These are phyloP conservation scores for Drosophila equinoxialis DNA, from an alignment of 1,140 invertebrate genomes.

Conservation along the genomic window DNA sequence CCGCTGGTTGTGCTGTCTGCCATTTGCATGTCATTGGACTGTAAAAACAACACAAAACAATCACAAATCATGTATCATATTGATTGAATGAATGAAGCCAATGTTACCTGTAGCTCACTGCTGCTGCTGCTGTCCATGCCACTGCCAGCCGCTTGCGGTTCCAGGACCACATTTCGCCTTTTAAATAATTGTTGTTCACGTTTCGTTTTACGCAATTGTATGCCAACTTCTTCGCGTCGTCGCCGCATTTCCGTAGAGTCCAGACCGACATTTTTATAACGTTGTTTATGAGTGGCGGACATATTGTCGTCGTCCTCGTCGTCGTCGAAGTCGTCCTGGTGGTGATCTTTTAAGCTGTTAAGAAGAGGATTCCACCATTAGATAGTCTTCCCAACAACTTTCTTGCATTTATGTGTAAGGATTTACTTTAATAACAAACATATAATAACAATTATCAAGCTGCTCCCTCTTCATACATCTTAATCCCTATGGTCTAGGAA, in stretches of 20 bases:
- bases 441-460: no score
- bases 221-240: slow-evolving; percentile 97
- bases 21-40: slow-evolving; percentile 68
- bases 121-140: slow-evolving; percentile 54
- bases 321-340: slow-evolving; percentile 21
- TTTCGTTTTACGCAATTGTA: slow-evolving; percentile 97
- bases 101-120: slow-evolving; percentile 53
- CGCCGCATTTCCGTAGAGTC: slow-evolving; percentile 96
- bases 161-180: slow-evolving; percentile 91
- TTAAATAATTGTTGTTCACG: slow-evolving; percentile 96
- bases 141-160: slow-evolving; percentile 26
- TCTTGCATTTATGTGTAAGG: no score
- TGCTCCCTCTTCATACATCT: no score
- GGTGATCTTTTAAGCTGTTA: slow-evolving; percentile 8
- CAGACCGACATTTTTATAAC: slow-evolving; percentile 97
- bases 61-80: not conserved
- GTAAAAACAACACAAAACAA: not conserved
- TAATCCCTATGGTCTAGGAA: no score
- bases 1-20: slow-evolving; percentile 54
- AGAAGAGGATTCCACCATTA: not conserved
- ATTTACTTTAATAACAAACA: no score
- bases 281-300: slow-evolving; percentile 94
- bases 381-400: not conserved
- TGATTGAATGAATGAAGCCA: no score
- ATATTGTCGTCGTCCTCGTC: slow-evolving; percentile 69